Evolutionary conservation across 2,888 invertebrate species (phyloP), one percentile per base, ranked within the genome.

Genomic region (Teleiodes luculella): DNA sequence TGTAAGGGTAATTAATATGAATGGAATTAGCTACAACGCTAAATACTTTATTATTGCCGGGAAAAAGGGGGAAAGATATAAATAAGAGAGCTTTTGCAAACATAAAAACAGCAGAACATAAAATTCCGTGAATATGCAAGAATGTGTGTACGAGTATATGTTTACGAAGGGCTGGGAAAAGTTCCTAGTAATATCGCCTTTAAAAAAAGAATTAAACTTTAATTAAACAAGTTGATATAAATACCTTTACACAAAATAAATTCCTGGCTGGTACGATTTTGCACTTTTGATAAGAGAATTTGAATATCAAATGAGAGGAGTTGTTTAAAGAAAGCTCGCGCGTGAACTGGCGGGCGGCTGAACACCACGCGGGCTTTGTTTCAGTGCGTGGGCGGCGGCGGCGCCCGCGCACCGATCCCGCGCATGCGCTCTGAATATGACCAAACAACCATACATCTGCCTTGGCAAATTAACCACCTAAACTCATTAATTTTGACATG

Each of bases 301-400:
- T 49, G 14, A 49, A 49, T 37, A 49, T 49, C 24, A 37, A 20
- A 49, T 10, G 39, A 39, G 53, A 60, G 62, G 73, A 82, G 79
- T 60, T 80, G 85, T 79, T 79, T 74, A 68, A 66, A 58, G 69
- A 70, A 78, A 82, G 85, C 74, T 84, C 78, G 72, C 79, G 75
- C 71, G 72, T 76, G 74, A 67, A 89, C 88, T 89, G 87, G 85
- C 80, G 43, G 5, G 43, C 28, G 18, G 86, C 80, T n/a, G 24
- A 6, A 3, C 3, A 24, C 24, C 24, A 24, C 24, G 24, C 24
- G 24, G 6, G 24, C 24, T 24, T 24, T 24, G 24, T 24, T 24
- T 24, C 24, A 24, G 6, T 86, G 80, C 86, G 87, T 75, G 78
- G 65, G 20, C 33, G 18, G 36, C 45, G 37, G 63, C 62, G 66